phyloP scores from a whole-genome alignment of 2,888 invertebrate genomes.

The Drosophila nr. perissopoda region DNA sequence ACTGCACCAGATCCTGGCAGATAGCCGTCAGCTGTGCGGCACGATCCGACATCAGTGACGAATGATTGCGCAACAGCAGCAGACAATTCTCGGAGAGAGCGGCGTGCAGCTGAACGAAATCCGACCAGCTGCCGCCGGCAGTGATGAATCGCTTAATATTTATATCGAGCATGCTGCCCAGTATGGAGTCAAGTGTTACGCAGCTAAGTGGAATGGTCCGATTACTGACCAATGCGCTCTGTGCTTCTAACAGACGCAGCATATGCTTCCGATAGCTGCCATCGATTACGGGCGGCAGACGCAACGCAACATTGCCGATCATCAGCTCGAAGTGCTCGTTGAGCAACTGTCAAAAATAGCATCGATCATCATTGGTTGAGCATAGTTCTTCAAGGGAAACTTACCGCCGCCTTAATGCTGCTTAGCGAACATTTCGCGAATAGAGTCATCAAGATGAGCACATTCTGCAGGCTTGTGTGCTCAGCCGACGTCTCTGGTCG shows the following conservation, averaged over 20 bases:
- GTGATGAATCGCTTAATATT: slow-evolving; percentile 77
- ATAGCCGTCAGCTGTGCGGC: slow-evolving; percentile 81
- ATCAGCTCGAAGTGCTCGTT: slow-evolving; percentile 83
- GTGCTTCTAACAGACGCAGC: slow-evolving; percentile 73
- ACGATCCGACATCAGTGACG: slow-evolving; percentile 78
- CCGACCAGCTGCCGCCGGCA: slow-evolving; percentile 64
- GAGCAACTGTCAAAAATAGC: slow-evolving; percentile 74
- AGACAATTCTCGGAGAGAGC: slow-evolving; percentile 74
- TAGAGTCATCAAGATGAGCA: slow-evolving; percentile 68
- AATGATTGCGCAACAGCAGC: slow-evolving; percentile 75
- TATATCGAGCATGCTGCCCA: slow-evolving; percentile 80
- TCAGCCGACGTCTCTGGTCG: slow-evolving; percentile 45
- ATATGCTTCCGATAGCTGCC: slow-evolving; percentile 45
- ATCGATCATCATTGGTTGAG: not conserved
- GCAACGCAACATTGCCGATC: slow-evolving; percentile 67
- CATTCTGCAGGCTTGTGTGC: slow-evolving; percentile 58
- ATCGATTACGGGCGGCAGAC: slow-evolving; percentile 59
- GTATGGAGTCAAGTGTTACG: slow-evolving; percentile 81
- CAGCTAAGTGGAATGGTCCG: slow-evolving; percentile 79
- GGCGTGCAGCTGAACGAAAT: slow-evolving; percentile 70
- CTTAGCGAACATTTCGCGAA: slow-evolving; percentile 82
- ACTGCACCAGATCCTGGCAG: slow-evolving; percentile 82
- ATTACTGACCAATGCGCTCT: slow-evolving; percentile 76
- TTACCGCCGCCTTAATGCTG: slow-evolving; percentile 82
- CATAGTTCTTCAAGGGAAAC: slow-evolving; percentile 21